Evolutionary conservation across 1,140 invertebrate genomes (phyloP).

Genomic region (Mya arenaria): DNA sequence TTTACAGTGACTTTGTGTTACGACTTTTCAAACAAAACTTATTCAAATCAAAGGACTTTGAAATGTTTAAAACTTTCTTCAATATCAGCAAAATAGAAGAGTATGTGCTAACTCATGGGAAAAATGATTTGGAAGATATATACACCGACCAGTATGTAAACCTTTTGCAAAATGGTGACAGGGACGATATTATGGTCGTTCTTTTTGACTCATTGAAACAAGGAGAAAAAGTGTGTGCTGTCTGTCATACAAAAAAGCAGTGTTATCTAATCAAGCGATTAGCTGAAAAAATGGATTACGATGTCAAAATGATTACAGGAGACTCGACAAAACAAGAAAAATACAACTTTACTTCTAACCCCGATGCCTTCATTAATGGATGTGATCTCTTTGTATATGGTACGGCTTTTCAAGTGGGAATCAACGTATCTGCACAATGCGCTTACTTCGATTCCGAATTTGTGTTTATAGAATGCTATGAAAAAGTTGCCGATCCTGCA

Average conservation of each 20-base stretch:
- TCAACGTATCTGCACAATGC: background rate
- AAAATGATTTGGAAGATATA: background rate
- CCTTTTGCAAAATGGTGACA: background rate
- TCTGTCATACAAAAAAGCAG: background rate
- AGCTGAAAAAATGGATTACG: background rate
- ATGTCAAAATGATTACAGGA: background rate
- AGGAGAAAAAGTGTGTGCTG: background rate
- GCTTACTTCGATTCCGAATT: constrained; percentile 5
- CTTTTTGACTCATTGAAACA: background rate
- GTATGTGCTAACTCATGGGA: background rate
- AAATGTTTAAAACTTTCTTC: constrained; percentile 4
- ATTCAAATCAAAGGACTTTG: background rate
- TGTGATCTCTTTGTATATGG: constrained; percentile 4
- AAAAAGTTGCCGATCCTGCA: background rate
- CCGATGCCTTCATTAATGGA: background rate
- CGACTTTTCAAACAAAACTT: constrained; percentile 2
- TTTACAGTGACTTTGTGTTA: background rate
- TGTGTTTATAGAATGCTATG: constrained; percentile 22
- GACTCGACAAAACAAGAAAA: background rate
- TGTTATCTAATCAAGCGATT: background rate
- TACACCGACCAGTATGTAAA: background rate
- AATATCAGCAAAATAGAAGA: background rate
- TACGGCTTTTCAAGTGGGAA: constrained; percentile 22
- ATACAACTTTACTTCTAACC: background rate
- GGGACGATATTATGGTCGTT: background rate